These are phyloP conservation scores for Brachycybe producta DNA, from an alignment of 2,888 invertebrate species.

Conservation along the genomic window DNA sequence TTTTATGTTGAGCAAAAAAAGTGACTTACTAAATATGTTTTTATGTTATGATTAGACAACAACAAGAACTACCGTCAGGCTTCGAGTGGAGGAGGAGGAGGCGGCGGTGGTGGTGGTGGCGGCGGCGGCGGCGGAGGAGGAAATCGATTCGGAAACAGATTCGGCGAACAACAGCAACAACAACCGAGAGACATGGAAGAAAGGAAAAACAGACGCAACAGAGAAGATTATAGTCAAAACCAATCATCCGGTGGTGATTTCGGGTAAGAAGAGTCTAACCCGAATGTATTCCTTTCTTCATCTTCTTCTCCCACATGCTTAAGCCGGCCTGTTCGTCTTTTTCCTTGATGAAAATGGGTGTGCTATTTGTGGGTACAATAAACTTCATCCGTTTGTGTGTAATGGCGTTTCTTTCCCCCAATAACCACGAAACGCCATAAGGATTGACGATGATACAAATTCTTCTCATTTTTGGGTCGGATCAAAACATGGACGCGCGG, in stretches of 20 bases:
- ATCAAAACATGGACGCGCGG: too few relatives aligned
- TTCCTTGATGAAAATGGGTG: slow-evolving; percentile 6
- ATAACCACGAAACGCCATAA: too few relatives aligned
- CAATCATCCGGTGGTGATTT: slow-evolving; percentile 12
- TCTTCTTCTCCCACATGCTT: slow-evolving; percentile 11
- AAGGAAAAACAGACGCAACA: slow-evolving; percentile 42
- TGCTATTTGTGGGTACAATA: slow-evolving; percentile 20
- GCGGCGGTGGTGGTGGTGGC: too few relatives aligned
- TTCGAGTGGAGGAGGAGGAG: too few relatives aligned
- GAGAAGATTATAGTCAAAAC: slow-evolving; percentile 45
- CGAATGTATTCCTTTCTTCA: not conserved
- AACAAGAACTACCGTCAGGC: too few relatives aligned
- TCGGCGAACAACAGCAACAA: slow-evolving; percentile 20
- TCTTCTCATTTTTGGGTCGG: not conserved
- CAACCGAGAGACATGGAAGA: slow-evolving; percentile 24
- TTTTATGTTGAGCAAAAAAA: too few relatives aligned
- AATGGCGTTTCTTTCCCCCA: too few relatives aligned
- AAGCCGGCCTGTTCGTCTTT: slow-evolving; percentile 16
- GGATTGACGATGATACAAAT: not conserved
- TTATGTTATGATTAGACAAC: too few relatives aligned
- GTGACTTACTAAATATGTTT: too few relatives aligned
- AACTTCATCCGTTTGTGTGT: slow-evolving; percentile 11
- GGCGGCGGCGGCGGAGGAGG: too few relatives aligned
- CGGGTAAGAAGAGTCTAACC: slow-evolving; percentile 10
- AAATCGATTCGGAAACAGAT: too few relatives aligned